Base-by-base conservation (phyloP, 2,888 invertebrate genomes). In the Rhamnusium bicolor region DNA sequence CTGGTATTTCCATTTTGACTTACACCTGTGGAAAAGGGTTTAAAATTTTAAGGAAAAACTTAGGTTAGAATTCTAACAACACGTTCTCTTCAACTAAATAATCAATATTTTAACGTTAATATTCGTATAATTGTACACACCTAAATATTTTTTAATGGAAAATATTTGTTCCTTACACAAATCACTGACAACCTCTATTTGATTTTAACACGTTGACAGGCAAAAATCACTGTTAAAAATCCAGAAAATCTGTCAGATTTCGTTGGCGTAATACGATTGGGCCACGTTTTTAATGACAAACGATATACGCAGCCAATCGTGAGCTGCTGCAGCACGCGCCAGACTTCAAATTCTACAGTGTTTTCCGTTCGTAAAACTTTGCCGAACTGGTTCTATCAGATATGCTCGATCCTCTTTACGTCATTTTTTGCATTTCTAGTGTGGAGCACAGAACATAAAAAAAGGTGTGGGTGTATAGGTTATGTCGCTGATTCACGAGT, bases 231-330 rank as follows among this genome's bases (percentile, higher is more conserved):
- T 46, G 19, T 56, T 14, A 46, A 69, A 49, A 32, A 8, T 53
- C 40, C 14, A 24, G 46, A 54, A 63, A 69, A 21, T 32, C 47
- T 69, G 63, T 40, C 81, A 82, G 80, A 79, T 81, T 70, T 79
- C 72, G 84, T 80, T 85, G 85, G 84, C 84, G 84, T 62, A 40
- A n/a, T 63, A 21, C 76, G 78, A 84, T 85, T 85, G 84, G 85
- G 79, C 81, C 85, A 85, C 85, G 85, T 83, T 65, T 70, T 54
- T 29, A 53, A 40, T 69, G 60, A 69, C 53, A 53, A 32, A 7
- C 40, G 46, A 19, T 5, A 14, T 1, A 14, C 0, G 8, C 18
- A 12, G 12, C 58, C 58, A 60, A 60, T 60, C 7, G 40, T 1
- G 6, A 16, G 46, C 47, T 5, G 2, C 0, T 6, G n/a, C 14